Percentiles rank a stretch among this genome's conserved stretches.
These are phyloP conservation scores for Psammodynastes pulverulentus DNA, from an alignment of 2,113 vertebrate species.

Conservation along the genomic window DNA sequence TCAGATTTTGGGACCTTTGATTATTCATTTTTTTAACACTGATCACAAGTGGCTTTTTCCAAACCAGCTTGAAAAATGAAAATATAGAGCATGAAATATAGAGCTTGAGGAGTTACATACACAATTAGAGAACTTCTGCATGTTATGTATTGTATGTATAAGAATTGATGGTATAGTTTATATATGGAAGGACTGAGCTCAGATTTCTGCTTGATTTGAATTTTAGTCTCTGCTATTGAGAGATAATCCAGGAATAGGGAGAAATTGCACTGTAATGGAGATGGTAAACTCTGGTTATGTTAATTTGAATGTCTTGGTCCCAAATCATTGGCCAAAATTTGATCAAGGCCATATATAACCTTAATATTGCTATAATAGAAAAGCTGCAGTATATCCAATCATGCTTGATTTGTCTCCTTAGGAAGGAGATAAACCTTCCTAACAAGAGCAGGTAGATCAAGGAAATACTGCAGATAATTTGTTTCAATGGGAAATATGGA, in stretches of 20 bases:
- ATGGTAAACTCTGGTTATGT: neutral
- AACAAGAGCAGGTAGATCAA: neutral
- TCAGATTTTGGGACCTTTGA: neutral
- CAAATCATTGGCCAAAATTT: neutral
- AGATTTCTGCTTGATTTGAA: neutral
- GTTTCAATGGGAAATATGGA: neutral
- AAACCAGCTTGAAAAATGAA: neutral
- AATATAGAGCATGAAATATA: neutral
- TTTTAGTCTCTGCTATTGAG: neutral
- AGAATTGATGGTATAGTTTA: neutral
- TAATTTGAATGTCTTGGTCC: neutral
- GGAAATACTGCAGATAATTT: neutral
- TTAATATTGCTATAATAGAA: neutral
- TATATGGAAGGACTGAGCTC: neutral
- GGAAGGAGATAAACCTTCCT: neutral
- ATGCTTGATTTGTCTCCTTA: neutral
- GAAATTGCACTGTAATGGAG: neutral
- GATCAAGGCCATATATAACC: neutral
- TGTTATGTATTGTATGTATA: neutral
- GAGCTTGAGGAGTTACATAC: neutral
- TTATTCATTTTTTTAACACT: neutral
- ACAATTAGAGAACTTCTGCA: neutral
- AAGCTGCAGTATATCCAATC: neutral
- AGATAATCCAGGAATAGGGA: neutral
- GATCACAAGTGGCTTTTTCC: neutral